Evolutionary conservation across 1,140 invertebrate species (phyloP).

Genomic region (Monomorium pharaonis): DNA sequence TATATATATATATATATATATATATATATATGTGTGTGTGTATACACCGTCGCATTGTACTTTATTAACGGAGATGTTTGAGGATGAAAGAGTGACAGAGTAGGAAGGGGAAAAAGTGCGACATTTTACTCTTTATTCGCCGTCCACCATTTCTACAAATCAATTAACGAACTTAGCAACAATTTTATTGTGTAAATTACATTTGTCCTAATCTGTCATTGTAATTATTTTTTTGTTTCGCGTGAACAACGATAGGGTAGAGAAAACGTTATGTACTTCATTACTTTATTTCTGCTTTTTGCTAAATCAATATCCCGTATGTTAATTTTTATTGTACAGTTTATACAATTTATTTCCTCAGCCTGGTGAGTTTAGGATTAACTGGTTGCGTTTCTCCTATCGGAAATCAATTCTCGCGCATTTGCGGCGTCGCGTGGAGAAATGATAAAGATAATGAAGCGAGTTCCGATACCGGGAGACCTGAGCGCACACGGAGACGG

Average conservation of each 20-base stretch:
- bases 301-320: not conserved
- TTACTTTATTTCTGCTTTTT: not conserved
- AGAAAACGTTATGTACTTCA: not conserved
- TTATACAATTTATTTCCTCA: not conserved
- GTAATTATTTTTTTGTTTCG: not conserved
- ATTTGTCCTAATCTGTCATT: not conserved
- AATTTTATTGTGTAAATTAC: not conserved
- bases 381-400: not conserved
- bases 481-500: conserved; percentile 26
- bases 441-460: conserved; percentile 72
- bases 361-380: not conserved
- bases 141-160: conserved; percentile 7
- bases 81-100: not conserved
- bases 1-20: no score
- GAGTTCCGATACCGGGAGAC: not conserved
- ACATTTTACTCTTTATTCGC: not conserved
- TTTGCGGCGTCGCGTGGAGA: conserved; percentile 12
- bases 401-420: conserved; percentile 49
- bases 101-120: not conserved
- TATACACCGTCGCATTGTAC: no score
- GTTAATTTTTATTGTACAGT: not conserved
- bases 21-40: no score
- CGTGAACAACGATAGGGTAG: not conserved
- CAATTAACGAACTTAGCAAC: not conserved
- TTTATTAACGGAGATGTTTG: conserved; percentile 10